A percentile compares a stretch with the other conserved stretches of the same genome.
phyloP scores from a whole-genome alignment of 92 coral and sea anemone genomes.

The Micromussa lordhowensis region DNA sequence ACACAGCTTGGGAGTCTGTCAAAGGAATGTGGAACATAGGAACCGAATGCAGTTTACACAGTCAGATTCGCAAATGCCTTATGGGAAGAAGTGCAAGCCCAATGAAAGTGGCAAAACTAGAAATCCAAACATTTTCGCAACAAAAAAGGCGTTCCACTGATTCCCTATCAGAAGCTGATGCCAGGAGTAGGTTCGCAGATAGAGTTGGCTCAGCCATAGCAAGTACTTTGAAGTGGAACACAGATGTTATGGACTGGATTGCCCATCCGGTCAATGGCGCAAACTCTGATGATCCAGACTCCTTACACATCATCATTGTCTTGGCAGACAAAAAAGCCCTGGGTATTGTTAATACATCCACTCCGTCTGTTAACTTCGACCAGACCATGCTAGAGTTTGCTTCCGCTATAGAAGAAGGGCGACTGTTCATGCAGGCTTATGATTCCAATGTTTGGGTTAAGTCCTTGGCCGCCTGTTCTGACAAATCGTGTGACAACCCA shows the following conservation, averaged over 20 bases:
- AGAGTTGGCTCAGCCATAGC: slow-evolving; percentile 61
- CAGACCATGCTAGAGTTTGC: slow-evolving; percentile 45
- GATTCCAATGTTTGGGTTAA: slow-evolving; percentile 60
- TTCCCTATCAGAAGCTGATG: slow-evolving; percentile 55
- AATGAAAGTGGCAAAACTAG: slow-evolving; percentile 44
- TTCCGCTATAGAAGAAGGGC: slow-evolving; percentile 38
- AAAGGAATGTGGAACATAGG: slow-evolving; percentile 79
- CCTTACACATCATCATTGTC: slow-evolving; percentile 33
- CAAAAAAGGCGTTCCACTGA: slow-evolving; percentile 37
- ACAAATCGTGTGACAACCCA: slow-evolving; percentile 55
- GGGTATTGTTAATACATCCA: slow-evolving; percentile 25
- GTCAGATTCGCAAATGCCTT: slow-evolving; percentile 20
- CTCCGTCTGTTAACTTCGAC: slow-evolving; percentile 39
- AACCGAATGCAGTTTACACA: slow-evolving; percentile 44
- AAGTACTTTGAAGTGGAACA: slow-evolving; percentile 55
- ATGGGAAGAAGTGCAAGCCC: neutral
- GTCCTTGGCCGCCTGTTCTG: slow-evolving; percentile 55
- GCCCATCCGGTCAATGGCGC: slow-evolving; percentile 42
- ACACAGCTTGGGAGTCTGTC: slow-evolving; percentile 69
- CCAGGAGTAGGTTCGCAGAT: slow-evolving; percentile 50
- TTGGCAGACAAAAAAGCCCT: slow-evolving; percentile 67
- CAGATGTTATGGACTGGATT: slow-evolving; percentile 59
- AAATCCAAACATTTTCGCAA: slow-evolving; percentile 18
- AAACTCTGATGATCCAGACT: neutral
- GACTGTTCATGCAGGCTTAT: slow-evolving; percentile 41